phyloP scores from a whole-genome alignment of 2,797 vertebrate species.

The Galago senegalensis region DNA sequence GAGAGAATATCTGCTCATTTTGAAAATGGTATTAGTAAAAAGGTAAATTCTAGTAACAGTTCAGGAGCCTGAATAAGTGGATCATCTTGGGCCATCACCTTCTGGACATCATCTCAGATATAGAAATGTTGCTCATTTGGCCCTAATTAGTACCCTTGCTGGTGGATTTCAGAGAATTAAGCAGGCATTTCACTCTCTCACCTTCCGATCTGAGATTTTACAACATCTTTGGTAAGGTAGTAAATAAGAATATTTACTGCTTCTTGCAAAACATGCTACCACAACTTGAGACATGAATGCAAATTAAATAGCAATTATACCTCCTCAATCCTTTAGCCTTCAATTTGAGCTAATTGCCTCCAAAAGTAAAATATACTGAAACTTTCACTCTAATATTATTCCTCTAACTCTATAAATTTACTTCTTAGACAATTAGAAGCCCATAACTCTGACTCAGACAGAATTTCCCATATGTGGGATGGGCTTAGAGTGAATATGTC shows the following conservation, averaged over 20 bases:
- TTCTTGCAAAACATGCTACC: not conserved
- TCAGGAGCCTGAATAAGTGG: conserved; percentile 15
- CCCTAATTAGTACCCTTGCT: not conserved
- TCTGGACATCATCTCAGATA: not conserved
- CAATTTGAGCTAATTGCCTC: conserved; percentile 2
- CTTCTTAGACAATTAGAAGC: not conserved
- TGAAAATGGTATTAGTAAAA: not conserved
- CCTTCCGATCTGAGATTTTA: not conserved
- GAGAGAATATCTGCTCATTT: not conserved
- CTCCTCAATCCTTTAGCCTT: not conserved
- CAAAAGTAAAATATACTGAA: not conserved
- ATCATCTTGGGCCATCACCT: not conserved
- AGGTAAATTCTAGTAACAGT: not conserved
- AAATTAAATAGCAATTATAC: not conserved
- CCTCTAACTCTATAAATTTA: not conserved
- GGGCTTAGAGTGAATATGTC: not conserved
- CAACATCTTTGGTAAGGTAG: not conserved
- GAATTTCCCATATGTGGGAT: not conserved
- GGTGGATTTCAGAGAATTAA: not conserved
- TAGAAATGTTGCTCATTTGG: not conserved
- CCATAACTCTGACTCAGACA: not conserved
- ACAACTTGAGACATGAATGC: not conserved
- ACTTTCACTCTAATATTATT: not conserved
- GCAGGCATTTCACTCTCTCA: not conserved
- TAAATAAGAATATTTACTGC: not conserved